These are phyloP conservation scores for Myiotriccus ornatus DNA, from an alignment of 2,797 vertebrate genomes.

Conservation along the genomic window DNA sequence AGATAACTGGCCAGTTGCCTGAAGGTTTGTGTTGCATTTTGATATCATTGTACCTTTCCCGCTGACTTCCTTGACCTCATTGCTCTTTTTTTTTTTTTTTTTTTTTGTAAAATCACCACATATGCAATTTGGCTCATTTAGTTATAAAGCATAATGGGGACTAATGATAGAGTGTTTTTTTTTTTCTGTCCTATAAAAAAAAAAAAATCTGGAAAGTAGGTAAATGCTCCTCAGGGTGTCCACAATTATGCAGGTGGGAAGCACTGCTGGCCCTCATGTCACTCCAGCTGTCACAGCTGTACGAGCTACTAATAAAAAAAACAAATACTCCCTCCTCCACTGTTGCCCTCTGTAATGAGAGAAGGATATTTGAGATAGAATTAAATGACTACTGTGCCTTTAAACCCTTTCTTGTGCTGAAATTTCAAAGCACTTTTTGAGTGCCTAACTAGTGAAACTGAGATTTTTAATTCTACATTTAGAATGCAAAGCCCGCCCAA, in stretches of 20 bases:
- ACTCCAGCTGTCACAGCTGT: neutral
- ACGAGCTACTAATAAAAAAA: neutral
- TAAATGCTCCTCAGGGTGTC: neutral
- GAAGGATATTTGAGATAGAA: neutral
- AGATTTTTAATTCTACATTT: slow-evolving; percentile 24
- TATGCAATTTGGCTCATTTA: neutral
- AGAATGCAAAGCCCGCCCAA: neutral
- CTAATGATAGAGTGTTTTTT: neutral
- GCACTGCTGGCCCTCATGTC: neutral
- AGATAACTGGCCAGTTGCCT: neutral
- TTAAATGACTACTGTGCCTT: neutral
- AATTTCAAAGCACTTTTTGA: neutral
- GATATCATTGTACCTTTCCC: neutral
- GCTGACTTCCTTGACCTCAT: slow-evolving; percentile 8
- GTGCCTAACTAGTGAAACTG: neutral
- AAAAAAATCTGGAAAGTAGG: neutral
- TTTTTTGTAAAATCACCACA: neutral
- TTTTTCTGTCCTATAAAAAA: neutral
- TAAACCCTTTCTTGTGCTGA: neutral
- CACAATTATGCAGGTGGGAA: neutral
- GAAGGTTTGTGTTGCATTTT: neutral
- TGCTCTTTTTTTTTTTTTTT: neutral
- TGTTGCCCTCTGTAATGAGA: neutral
- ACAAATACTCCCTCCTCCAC: neutral
- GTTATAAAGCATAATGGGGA: neutral